phyloP scores from a whole-genome alignment of 2,888 invertebrate genomes.

The Odontomyia ornata region DNA sequence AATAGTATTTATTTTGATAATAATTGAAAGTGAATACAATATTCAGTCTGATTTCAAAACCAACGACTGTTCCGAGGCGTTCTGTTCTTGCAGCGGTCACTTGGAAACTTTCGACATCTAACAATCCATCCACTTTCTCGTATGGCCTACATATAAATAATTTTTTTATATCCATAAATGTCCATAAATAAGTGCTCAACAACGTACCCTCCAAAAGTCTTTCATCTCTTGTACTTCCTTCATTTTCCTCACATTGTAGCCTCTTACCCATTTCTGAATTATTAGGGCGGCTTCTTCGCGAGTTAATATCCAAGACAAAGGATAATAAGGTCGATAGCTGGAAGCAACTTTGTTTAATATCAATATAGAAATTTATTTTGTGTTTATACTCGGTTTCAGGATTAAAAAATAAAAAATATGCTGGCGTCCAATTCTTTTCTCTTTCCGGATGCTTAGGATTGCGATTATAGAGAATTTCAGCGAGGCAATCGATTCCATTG shows the following conservation, averaged over 20 bases:
- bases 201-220: conserved; percentile 15
- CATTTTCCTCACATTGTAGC: conserved; percentile 19
- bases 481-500: conserved; percentile 28
- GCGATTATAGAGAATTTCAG: conserved; percentile 10
- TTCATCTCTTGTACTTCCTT: conserved; percentile 19
- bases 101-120: too few species aligned
- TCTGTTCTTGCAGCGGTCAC: too few species aligned
- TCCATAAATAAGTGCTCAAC: too few species aligned
- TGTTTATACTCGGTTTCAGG: conserved; percentile 15
- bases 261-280: conserved; percentile 19
- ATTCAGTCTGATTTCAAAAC: too few species aligned
- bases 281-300: conserved; percentile 4
- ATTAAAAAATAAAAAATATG: conserved; percentile 26
- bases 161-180: too few species aligned
- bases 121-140: too few species aligned
- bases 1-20: too few species aligned
- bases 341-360: too few species aligned
- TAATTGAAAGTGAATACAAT: too few species aligned
- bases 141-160: too few species aligned
- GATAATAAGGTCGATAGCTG: conserved; percentile 22
- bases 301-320: conserved; percentile 26
- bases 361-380: too few species aligned
- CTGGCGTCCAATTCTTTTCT: conserved; percentile 18
- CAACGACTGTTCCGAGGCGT: too few species aligned
- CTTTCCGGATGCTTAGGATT: conserved; percentile 27